Conservation (phyloP, 53 echinoderm and acorn worm species). For the Henricia sp. region DNA sequence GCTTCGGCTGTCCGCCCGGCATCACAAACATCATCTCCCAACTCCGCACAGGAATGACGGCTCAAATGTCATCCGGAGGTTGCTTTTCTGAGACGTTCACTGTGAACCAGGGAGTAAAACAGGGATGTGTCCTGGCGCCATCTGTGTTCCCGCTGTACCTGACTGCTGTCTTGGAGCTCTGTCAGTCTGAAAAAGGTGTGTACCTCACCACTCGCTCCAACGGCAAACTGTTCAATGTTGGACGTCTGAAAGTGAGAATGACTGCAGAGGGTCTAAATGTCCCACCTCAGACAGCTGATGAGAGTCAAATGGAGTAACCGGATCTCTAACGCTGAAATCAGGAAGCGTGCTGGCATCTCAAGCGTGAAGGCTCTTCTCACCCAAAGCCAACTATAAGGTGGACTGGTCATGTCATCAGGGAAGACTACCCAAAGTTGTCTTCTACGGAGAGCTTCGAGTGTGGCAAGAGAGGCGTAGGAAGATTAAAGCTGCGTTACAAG, state of each 20-base stretch:
- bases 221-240: background rate
- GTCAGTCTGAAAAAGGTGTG: background rate
- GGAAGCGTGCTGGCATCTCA: background rate
- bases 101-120: background rate
- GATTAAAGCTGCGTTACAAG: background rate
- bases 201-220: background rate
- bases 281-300: no score
- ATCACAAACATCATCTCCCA: background rate
- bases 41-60: no score
- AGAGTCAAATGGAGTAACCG: background rate
- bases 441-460: background rate
- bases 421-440: background rate
- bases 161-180: slow-evolving; percentile 1
- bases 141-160: background rate
- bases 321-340: background rate
- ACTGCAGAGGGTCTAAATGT: no score
- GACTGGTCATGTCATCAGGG: slow-evolving; percentile 8
- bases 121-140: background rate
- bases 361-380: slow-evolving; percentile 7
- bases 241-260: background rate
- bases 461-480: background rate
- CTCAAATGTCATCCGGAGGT: no score
- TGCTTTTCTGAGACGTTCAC: background rate
- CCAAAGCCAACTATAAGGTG: background rate
- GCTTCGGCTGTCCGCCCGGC: background rate